A percentile compares a stretch with the other conserved stretches of the same genome.
phyloP scores from a whole-genome alignment of 2,113 vertebrate species.

The Gymnorhina tibicen region DNA sequence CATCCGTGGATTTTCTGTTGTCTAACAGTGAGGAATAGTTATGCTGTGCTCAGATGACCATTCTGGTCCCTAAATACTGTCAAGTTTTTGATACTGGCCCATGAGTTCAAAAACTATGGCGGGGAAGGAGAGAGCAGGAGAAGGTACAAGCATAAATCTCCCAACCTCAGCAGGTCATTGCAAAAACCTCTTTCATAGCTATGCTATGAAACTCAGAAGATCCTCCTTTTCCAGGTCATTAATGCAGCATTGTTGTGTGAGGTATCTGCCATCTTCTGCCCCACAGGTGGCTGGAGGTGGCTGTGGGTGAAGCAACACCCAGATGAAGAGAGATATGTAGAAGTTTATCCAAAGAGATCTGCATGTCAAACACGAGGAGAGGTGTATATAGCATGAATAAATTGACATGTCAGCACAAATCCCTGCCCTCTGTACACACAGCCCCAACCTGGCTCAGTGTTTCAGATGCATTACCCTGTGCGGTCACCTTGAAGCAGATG shows the following conservation, averaged over 20 bases:
- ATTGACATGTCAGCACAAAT: slow-evolving; percentile 55
- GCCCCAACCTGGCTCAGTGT: background rate
- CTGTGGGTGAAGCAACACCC: slow-evolving; percentile 54
- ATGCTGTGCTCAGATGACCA: background rate
- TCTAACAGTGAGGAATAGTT: background rate
- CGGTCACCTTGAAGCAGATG: background rate
- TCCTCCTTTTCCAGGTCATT: slow-evolving; percentile 5
- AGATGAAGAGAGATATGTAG: slow-evolving; percentile 11
- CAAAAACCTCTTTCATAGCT: background rate
- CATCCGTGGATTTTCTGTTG: background rate
- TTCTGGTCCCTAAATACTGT: background rate
- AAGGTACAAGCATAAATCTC: background rate
- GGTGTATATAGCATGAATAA: slow-evolving; percentile 42
- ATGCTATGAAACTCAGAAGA: background rate
- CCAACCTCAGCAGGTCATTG: background rate
- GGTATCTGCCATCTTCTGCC: slow-evolving; percentile 1
- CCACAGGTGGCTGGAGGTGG: slow-evolving; percentile 61
- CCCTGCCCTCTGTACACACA: slow-evolving; percentile 27
- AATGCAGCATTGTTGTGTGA: background rate
- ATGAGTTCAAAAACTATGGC: background rate
- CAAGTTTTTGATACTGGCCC: background rate
- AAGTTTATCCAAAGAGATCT: slow-evolving; percentile 59
- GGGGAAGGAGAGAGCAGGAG: background rate
- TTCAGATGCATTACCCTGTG: background rate
- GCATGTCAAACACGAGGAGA: slow-evolving; percentile 50